These are phyloP conservation scores for Parazoanthus atlanticus DNA, from an alignment of 92 coral and sea anemone species.

Conservation along the genomic window DNA sequence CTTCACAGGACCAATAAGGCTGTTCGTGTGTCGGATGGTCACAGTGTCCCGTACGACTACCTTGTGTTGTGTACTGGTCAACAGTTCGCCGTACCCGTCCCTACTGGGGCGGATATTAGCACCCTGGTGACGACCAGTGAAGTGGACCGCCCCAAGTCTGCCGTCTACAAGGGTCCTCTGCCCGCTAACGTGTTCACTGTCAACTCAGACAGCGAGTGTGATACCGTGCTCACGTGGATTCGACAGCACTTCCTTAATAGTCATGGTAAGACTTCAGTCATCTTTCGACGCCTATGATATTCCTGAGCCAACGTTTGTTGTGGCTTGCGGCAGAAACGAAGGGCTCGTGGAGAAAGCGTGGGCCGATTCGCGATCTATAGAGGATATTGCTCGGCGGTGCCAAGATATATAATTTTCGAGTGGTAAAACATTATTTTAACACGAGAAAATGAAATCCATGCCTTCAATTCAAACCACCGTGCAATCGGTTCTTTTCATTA, in stretches of 20 bases:
- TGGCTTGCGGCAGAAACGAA: no score
- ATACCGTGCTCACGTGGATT: constrained; percentile 69
- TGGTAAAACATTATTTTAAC: no score
- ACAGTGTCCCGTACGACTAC: constrained; percentile 90
- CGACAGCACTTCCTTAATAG: constrained; percentile 68
- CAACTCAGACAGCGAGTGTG: constrained; percentile 78
- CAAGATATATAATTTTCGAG: no score
- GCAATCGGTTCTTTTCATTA: no score
- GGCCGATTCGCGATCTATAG: no score
- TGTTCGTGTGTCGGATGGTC: constrained; percentile 71
- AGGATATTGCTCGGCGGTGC: no score
- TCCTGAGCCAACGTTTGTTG: no score
- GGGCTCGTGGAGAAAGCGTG: no score
- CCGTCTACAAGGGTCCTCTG: constrained; percentile 72
- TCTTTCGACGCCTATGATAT: not conserved
- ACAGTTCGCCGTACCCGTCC: constrained; percentile 90
- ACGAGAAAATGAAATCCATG: not conserved
- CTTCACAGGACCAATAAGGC: constrained; percentile 74
- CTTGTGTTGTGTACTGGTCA: constrained; percentile 94
- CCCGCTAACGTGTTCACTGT: constrained; percentile 84
- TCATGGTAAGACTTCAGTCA: constrained; percentile 59
- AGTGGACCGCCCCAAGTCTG: constrained; percentile 66
- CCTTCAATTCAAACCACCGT: not conserved
- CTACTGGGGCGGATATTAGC: constrained; percentile 92
- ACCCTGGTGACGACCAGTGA: constrained; percentile 98